Percentiles rank a stretch among this genome's conserved stretches.
Evolutionary conservation across 2,113 vertebrate species (phyloP).

Genomic region (Uria lomvia): DNA sequence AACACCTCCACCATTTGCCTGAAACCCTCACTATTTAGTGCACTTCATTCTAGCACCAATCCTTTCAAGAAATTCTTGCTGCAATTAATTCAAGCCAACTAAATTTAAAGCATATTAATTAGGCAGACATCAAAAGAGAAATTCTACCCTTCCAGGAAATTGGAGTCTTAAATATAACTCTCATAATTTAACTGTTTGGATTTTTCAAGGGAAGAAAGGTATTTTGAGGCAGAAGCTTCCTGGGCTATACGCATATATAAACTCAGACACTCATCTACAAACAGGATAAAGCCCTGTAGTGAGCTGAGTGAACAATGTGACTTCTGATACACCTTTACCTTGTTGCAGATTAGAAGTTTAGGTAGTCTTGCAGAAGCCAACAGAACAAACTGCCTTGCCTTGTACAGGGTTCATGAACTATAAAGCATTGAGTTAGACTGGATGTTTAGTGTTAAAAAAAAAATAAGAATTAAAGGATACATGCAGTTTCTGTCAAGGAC

Average conservation of each 20-base stretch:
- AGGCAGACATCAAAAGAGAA: constrained; percentile 52
- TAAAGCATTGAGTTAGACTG: neutral
- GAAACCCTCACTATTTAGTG: constrained; percentile 53
- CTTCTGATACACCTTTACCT: neutral
- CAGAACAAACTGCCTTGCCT: neutral
- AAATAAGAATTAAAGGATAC: neutral
- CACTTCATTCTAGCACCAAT: constrained; percentile 39
- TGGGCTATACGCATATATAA: neutral
- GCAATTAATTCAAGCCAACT: constrained; percentile 68
- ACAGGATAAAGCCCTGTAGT: neutral
- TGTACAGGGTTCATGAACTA: neutral
- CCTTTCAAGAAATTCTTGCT: constrained; percentile 50
- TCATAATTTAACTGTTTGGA: constrained; percentile 46
- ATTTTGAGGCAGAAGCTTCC: neutral
- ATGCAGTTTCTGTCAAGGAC: neutral
- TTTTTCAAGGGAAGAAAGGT: constrained; percentile 7
- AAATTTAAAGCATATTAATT: constrained; percentile 73
- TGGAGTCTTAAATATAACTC: constrained; percentile 52
- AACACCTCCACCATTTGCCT: constrained; percentile 29
- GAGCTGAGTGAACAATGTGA: neutral
- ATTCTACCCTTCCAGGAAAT: constrained; percentile 63
- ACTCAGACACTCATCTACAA: neutral
- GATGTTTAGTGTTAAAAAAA: neutral
- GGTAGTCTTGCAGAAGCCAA: neutral
- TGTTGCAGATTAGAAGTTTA: neutral